Conservation (phyloP, 2,797 vertebrate genomes). For the Potorous gilbertii region DNA sequence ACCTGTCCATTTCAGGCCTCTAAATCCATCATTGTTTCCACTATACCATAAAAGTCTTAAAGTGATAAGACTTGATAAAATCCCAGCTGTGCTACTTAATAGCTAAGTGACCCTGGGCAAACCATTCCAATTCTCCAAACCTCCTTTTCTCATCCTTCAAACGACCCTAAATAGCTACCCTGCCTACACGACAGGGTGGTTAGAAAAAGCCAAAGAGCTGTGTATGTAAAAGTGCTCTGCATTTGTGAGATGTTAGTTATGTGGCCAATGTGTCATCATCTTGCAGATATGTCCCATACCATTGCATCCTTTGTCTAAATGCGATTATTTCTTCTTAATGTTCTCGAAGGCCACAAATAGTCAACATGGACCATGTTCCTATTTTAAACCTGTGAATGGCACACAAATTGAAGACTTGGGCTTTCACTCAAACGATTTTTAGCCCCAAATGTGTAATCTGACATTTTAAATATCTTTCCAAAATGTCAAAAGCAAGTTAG, state of each 20-base stretch:
- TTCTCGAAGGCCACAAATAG: constrained; percentile 64
- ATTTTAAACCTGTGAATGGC: constrained; percentile 75
- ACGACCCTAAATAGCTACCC: background rate
- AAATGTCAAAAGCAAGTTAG: constrained; percentile 75
- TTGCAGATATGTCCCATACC: constrained; percentile 2
- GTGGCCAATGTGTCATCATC: background rate
- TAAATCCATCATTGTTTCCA: background rate
- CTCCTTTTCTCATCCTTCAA: background rate
- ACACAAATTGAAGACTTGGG: constrained; percentile 70
- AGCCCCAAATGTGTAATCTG: constrained; percentile 71
- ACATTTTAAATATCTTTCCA: constrained; percentile 76
- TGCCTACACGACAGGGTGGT: background rate
- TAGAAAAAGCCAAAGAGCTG: background rate
- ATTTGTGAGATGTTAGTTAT: background rate
- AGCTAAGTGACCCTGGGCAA: background rate
- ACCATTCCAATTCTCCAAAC: background rate
- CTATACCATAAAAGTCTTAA: background rate
- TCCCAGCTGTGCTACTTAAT: background rate
- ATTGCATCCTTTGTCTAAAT: constrained; percentile 54
- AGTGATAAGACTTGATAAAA: background rate
- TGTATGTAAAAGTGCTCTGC: background rate
- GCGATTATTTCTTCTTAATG: constrained; percentile 67
- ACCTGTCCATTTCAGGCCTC: background rate
- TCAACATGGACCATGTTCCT: constrained; percentile 59
- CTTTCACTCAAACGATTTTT: constrained; percentile 74